Conservation (phyloP, 1,140 invertebrate genomes). For the Formica selysi region DNA sequence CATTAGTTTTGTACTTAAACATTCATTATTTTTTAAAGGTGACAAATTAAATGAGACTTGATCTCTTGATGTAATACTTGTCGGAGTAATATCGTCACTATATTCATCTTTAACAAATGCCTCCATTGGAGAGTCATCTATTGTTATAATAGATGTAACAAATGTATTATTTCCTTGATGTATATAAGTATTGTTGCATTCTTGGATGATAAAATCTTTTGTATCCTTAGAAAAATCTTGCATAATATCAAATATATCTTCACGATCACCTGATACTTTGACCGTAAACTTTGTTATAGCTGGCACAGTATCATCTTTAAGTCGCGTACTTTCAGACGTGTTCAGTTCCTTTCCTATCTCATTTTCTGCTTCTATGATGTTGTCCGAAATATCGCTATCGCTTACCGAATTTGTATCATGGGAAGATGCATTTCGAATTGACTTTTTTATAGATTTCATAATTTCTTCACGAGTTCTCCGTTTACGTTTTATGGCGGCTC, state of each 20-base stretch:
- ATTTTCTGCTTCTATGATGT: constrained; percentile 27
- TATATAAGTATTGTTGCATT: constrained; percentile 14
- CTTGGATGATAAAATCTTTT: constrained; percentile 39
- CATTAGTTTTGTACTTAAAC: background rate
- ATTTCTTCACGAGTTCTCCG: constrained; percentile 71
- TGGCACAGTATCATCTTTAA: constrained; percentile 2
- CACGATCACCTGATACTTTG: constrained; percentile 79
- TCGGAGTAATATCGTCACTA: background rate
- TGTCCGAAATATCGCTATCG: constrained; percentile 61
- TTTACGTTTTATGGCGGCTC: constrained; percentile 72
- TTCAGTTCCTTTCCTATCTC: constrained; percentile 24
- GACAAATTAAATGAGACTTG: background rate
- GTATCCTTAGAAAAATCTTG: constrained; percentile 74
- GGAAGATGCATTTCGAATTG: constrained; percentile 57
- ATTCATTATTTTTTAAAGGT: constrained; percentile 4
- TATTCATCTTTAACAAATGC: background rate
- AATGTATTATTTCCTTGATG: constrained; percentile 43
- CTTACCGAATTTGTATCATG: constrained; percentile 37
- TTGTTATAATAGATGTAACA: constrained; percentile 75
- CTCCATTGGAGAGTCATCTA: constrained; percentile 22
- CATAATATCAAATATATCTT: constrained; percentile 80
- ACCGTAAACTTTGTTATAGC: constrained; percentile 73
- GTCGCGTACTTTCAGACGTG: background rate
- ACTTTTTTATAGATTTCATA: constrained; percentile 69
- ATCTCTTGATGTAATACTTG: constrained; percentile 48